phyloP scores from a whole-genome alignment of 2,797 vertebrate species.

The Acanthopagrus latus region DNA sequence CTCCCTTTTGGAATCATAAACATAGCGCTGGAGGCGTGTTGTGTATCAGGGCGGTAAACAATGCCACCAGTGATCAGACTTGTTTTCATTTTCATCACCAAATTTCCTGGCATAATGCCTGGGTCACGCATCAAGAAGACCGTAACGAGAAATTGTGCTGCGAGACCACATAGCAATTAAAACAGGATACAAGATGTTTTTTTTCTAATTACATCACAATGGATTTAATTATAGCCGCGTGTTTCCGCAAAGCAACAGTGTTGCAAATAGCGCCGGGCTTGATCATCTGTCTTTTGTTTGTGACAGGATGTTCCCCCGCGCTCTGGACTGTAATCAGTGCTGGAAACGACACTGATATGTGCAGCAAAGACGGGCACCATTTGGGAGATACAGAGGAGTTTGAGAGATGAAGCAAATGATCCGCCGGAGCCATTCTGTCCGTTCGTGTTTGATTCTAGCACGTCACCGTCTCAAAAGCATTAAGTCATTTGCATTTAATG shows the following conservation, averaged over 20 bases:
- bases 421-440: not conserved
- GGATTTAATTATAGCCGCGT: constrained; percentile 77
- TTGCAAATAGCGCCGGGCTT: constrained; percentile 40
- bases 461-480: constrained; percentile 24
- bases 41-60: constrained; percentile 44
- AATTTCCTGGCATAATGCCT: constrained; percentile 71
- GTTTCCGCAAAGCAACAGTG: constrained; percentile 56
- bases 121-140: constrained; percentile 74
- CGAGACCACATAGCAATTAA: constrained; percentile 82
- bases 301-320: constrained; percentile 46
- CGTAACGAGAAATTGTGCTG: constrained; percentile 71
- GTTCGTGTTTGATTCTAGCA: constrained; percentile 15
- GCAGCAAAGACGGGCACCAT: constrained; percentile 11
- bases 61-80: constrained; percentile 55
- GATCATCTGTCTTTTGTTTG: constrained; percentile 66
- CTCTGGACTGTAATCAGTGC: constrained; percentile 50
- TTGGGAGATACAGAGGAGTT: constrained; percentile 33
- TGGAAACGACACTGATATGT: constrained; percentile 25
- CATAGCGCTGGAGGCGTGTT: not conserved
- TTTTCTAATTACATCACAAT: constrained; percentile 80
- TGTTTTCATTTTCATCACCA: constrained; percentile 67
- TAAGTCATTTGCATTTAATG: constrained; percentile 15
- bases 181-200: constrained; percentile 70
- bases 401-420: constrained; percentile 45
- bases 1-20: constrained; percentile 30